These are phyloP conservation scores for Subacronicta megacephala DNA, from an alignment of 2,888 invertebrate species.

Conservation along the genomic window DNA sequence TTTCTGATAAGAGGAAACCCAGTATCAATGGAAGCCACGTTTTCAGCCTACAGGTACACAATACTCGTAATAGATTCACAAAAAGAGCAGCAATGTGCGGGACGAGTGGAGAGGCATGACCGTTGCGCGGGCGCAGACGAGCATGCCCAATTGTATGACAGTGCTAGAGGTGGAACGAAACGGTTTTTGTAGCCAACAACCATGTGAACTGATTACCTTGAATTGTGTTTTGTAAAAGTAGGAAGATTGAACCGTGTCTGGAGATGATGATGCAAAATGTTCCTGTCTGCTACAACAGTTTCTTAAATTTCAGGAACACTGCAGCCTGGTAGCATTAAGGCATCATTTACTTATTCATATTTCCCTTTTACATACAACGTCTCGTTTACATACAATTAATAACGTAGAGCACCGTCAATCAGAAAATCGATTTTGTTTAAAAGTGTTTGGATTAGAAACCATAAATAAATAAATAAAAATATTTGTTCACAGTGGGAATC, in stretches of 20 bases:
- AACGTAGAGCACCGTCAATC: no score
- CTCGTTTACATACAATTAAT: no score
- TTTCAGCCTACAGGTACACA: constrained; percentile 17
- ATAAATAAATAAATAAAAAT: no score
- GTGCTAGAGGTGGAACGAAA: constrained; percentile 45
- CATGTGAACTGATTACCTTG: constrained; percentile 43
- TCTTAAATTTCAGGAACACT: no score
- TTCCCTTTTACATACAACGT: no score
- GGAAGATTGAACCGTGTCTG: constrained; percentile 14
- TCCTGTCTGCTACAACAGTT: background rate
- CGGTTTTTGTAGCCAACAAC: constrained; percentile 32
- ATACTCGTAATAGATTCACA: constrained; percentile 45
- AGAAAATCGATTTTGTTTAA: no score
- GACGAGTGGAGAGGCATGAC: constrained; percentile 22
- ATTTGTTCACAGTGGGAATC: no score
- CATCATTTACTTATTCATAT: no score
- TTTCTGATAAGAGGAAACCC: constrained; percentile 9
- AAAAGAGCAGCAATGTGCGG: constrained; percentile 13
- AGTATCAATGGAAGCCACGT: constrained; percentile 10
- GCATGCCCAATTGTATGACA: constrained; percentile 38
- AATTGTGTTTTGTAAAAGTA: constrained; percentile 27
- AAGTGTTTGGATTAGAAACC: no score
- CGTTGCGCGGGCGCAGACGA: constrained; percentile 20
- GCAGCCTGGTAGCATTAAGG: no score
- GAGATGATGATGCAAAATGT: background rate